These are phyloP conservation scores for Drosophila seguyi DNA, from an alignment of 1,140 invertebrate species.

Conservation along the genomic window DNA sequence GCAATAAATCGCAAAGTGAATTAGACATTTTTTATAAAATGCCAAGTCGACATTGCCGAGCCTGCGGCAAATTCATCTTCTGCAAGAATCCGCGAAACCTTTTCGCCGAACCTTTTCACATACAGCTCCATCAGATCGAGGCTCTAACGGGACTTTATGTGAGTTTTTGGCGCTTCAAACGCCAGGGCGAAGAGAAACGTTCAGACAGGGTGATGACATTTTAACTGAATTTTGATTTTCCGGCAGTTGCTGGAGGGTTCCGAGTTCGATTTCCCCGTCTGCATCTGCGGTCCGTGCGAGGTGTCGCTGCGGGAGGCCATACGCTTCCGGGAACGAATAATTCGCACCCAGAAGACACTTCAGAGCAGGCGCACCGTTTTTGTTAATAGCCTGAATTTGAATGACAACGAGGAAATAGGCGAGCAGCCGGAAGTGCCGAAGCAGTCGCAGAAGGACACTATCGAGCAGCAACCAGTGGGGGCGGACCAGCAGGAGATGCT, in stretches of 20 bases:
- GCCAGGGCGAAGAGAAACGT: background rate
- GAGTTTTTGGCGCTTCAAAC: slow-evolving; percentile 12
- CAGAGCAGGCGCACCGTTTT: slow-evolving; percentile 12
- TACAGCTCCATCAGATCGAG: slow-evolving; percentile 67
- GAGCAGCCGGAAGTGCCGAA: background rate
- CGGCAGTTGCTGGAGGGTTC: slow-evolving; percentile 37
- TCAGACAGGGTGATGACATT: slow-evolving; percentile 21
- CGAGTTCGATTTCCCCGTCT: slow-evolving; percentile 31
- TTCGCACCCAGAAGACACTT: slow-evolving; percentile 55
- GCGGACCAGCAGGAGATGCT: background rate
- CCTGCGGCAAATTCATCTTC: slow-evolving; percentile 63
- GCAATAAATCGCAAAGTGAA: background rate
- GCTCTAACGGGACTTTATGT: slow-evolving; percentile 63
- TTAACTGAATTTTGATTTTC: background rate
- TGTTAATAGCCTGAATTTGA: slow-evolving; percentile 22
- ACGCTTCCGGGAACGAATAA: slow-evolving; percentile 57
- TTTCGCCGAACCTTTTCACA: slow-evolving; percentile 39
- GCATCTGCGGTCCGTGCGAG: slow-evolving; percentile 65
- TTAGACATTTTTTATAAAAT: slow-evolving; percentile 11
- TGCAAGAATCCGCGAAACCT: slow-evolving; percentile 34
- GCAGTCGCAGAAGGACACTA: too few species aligned
- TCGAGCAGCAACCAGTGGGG: background rate
- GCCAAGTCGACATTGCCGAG: slow-evolving; percentile 55
- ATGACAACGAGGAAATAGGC: slow-evolving; percentile 1
- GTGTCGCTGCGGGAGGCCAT: slow-evolving; percentile 53